Conservation (phyloP, 2,797 vertebrate species). For the Gymnoscopelus braueri region DNA sequence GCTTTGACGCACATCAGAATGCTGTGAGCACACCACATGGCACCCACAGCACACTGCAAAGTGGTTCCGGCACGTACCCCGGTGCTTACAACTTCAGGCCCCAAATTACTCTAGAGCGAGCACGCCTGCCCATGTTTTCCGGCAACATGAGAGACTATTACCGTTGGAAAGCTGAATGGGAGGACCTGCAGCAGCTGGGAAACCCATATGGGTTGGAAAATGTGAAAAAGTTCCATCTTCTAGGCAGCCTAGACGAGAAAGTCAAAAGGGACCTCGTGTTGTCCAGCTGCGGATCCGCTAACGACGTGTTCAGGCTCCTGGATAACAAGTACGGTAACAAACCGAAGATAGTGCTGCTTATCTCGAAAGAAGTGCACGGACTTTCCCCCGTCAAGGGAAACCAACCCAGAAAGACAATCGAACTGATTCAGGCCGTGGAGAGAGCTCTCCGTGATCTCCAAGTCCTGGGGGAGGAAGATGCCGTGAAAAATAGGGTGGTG, state of each 20-base stretch:
- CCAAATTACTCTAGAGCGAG: slow-evolving; percentile 1
- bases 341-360: slow-evolving; percentile 7
- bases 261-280: slow-evolving; percentile 7
- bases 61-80: too few relatives aligned
- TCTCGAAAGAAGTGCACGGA: slow-evolving; percentile 12
- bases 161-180: slow-evolving; percentile 17
- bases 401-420: slow-evolving; percentile 17
- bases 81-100: neutral
- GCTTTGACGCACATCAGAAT: too few relatives aligned
- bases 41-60: too few relatives aligned
- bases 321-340: slow-evolving; percentile 21
- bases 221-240: slow-evolving; percentile 6
- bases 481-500: slow-evolving; percentile 15
- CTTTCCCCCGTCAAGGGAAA: slow-evolving; percentile 18
- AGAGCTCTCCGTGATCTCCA: slow-evolving; percentile 14
- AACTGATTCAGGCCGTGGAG: slow-evolving; percentile 32
- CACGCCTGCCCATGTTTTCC: slow-evolving; percentile 10
- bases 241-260: neutral
- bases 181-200: slow-evolving; percentile 7
- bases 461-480: slow-evolving; percentile 17
- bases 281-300: slow-evolving; percentile 10
- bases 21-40: too few relatives aligned
- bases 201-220: slow-evolving; percentile 10
- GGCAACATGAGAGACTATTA: slow-evolving; percentile 16
- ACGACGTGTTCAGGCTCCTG: slow-evolving; percentile 3